These are phyloP conservation scores for Oryzias celebensis DNA, from an alignment of 2,113 vertebrate species.

Conservation along the genomic window DNA sequence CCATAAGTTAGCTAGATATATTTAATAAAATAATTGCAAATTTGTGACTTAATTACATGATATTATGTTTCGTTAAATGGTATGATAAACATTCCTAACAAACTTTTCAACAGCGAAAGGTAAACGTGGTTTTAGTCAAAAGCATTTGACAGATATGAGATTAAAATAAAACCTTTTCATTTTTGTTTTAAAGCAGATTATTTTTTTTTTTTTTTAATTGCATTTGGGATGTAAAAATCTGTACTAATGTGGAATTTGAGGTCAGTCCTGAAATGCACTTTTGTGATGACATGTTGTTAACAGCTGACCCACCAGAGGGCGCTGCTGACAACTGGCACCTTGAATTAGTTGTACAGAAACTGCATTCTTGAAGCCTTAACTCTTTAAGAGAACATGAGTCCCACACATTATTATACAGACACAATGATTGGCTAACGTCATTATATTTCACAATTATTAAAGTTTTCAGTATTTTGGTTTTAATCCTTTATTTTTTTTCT, in stretches of 20 bases:
- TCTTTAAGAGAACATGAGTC: conserved; percentile 17
- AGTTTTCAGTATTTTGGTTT: conserved; percentile 61
- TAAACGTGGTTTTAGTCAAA: neutral
- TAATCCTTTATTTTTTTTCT: conserved; percentile 12
- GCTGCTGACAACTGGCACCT: conserved; percentile 36
- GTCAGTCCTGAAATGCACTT: conserved; percentile 27
- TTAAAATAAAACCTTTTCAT: neutral
- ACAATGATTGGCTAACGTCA: conserved; percentile 32
- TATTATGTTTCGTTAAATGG: too few species aligned
- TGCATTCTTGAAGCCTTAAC: conserved; percentile 24
- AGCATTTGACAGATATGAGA: neutral
- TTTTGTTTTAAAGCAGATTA: neutral
- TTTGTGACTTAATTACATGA: too few species aligned
- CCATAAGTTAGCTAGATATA: too few species aligned
- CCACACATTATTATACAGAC: conserved; percentile 45
- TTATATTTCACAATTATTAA: conserved; percentile 39
- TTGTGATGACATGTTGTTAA: conserved; percentile 23
- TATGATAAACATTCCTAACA: too few species aligned
- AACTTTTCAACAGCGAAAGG: too few species aligned
- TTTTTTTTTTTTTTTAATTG: neutral
- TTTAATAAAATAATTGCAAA: too few species aligned
- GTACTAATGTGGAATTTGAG: conserved; percentile 22
- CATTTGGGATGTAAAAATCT: neutral
- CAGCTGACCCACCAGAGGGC: conserved; percentile 40
- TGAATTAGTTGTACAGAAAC: conserved; percentile 34